phyloP scores from a whole-genome alignment of 2,797 vertebrate species.

The Tokudaia muenninki region DNA sequence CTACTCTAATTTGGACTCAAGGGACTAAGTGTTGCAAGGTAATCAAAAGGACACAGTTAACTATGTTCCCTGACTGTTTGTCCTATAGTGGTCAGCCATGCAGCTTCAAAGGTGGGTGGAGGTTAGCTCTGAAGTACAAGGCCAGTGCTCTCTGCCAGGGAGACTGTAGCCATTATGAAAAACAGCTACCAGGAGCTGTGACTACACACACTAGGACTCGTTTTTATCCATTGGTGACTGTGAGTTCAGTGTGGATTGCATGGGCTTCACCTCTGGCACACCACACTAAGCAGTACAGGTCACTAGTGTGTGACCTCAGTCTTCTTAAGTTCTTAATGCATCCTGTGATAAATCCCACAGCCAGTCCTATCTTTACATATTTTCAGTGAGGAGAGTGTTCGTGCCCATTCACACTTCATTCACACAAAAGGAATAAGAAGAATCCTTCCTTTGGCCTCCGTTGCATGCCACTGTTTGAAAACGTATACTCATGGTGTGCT shows the following conservation, averaged over 20 bases:
- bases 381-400: background rate
- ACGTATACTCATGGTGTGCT: constrained; percentile 31
- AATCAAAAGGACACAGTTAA: background rate
- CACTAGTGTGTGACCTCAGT: rapidly evolving
- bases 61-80: background rate
- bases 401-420: background rate
- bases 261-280: background rate
- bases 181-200: background rate
- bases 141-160: background rate
- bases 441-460: background rate
- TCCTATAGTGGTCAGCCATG: background rate
- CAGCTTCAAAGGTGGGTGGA: background rate
- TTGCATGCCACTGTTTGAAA: background rate
- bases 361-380: background rate
- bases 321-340: background rate
- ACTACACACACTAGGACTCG: background rate
- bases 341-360: background rate
- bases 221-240: background rate
- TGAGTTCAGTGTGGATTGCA: background rate
- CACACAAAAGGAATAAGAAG: background rate
- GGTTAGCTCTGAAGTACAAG: background rate
- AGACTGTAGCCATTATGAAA: background rate
- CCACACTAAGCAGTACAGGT: background rate
- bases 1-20: background rate
- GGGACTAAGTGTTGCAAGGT: background rate